Base-by-base conservation (phyloP, 2,113 vertebrate genomes). In the Lepidothrix coronata region DNA sequence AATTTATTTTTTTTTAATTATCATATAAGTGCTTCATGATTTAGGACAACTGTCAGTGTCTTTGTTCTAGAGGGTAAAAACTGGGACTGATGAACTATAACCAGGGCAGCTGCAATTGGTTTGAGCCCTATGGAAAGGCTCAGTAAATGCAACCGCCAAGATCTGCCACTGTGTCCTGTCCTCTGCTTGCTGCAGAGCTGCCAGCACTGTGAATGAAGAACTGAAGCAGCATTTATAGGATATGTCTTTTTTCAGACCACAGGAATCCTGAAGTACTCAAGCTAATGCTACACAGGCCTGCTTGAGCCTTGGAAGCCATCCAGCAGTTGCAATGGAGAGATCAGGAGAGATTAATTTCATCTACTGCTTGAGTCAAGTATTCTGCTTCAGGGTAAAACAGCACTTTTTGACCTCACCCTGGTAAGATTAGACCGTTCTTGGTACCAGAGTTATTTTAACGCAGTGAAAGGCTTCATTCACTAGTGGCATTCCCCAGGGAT, bases 61-160 rank as follows among this genome's bases (percentile, higher is more conserved):
- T 61, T 41, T 62, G 18, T 7, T 79, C 37, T 62, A 8, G 58
- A 39, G 25, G 30, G 13, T 58, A 28, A 65, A 66, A 30, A 33
- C 44, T 81, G 66, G 80, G 22, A 8, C 33, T 21, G n/a, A 7
- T 37, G 66, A 75, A 31, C 48, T 74, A n/a, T 13, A 59, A 51
- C 31, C 76, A 92, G 62, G 25, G 15, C 35, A 82, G 59, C 24
- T 76, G 44, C 24, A 16, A 35, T 77, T 48, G 51, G 19, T 76
- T 41, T 76, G 49, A 58, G 41, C 44, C 52, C 70, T 70, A 3
- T 59, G 78, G 39, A 55, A 88, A 87, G 21, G 43, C 35, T 93
- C 57, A 74, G 57, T 14, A 27, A 73, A 62, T 8, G 18, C 70
- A 39, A 0, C 4, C 1, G 0, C 37, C 0, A 1, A 41, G 21